These are phyloP conservation scores for Elephantulus edwardii DNA, from an alignment of 2,113 vertebrate species.

Conservation along the genomic window DNA sequence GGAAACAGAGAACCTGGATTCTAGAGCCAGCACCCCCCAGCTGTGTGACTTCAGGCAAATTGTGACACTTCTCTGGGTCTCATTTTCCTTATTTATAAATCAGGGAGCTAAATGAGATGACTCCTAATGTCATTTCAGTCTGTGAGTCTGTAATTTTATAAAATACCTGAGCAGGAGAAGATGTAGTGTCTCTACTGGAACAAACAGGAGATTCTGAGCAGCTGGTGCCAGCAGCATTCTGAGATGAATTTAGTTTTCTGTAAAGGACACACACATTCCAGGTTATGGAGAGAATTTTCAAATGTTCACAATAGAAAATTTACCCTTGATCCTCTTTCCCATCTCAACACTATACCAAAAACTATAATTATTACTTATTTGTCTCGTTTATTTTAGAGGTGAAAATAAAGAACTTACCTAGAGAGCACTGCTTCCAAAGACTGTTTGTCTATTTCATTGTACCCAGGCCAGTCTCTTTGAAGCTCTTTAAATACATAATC, in stretches of 20 bases:
- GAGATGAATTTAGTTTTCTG: constrained; percentile 83
- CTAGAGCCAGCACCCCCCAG: neutral
- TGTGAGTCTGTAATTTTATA: constrained; percentile 16
- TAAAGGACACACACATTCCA: constrained; percentile 75
- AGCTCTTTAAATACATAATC: constrained; percentile 92
- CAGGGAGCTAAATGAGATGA: neutral
- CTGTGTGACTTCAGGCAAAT: neutral
- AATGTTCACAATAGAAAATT: constrained; percentile 37
- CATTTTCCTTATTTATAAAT: neutral
- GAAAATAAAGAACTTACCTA: constrained; percentile 83
- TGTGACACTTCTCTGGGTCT: neutral
- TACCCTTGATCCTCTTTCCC: constrained; percentile 1
- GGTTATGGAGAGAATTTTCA: constrained; percentile 69
- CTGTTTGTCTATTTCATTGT: constrained; percentile 89
- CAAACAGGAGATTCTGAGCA: constrained; percentile 66
- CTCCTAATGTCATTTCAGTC: neutral
- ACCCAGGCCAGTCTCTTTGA: constrained; percentile 95
- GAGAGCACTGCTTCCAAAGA: constrained; percentile 88
- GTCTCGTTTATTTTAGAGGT: constrained; percentile 40
- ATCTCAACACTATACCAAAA: constrained; percentile 6
- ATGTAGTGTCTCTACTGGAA: constrained; percentile 68
- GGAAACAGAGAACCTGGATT: neutral
- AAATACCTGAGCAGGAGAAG: constrained; percentile 84
- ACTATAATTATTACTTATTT: constrained; percentile 10
- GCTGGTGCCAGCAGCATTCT: constrained; percentile 79